Percentiles rank a stretch among this genome's conserved stretches.
These are phyloP conservation scores for Chrysina gloriosa DNA, from an alignment of 2,888 invertebrate genomes.

Conservation along the genomic window DNA sequence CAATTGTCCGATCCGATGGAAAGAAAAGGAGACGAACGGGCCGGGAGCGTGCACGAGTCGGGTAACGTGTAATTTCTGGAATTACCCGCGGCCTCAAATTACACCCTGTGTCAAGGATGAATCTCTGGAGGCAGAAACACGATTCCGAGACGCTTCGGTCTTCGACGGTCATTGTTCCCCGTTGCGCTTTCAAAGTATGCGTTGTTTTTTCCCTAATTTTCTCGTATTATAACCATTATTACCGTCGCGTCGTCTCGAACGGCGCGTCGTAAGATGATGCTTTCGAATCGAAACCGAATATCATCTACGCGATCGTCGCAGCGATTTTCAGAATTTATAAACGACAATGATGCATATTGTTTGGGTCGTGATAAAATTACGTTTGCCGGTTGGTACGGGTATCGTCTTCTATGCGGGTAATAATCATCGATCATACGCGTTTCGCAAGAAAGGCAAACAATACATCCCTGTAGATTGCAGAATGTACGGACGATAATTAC, in stretches of 20 bases:
- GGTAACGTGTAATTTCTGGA: conserved; percentile 45
- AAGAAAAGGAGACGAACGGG: conserved; percentile 7
- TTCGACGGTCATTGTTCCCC: background rate
- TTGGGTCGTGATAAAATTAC: too few species aligned
- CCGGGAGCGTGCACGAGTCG: conserved; percentile 47
- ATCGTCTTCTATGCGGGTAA: too few species aligned
- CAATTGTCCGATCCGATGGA: conserved; percentile 29
- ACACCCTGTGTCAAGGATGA: conserved; percentile 42
- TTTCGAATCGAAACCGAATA: conserved; percentile 2
- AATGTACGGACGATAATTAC: background rate
- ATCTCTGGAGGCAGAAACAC: conserved; percentile 20
- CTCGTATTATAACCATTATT: background rate
- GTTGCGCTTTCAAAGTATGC: background rate
- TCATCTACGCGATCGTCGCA: background rate
- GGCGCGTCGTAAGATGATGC: background rate
- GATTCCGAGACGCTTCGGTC: background rate
- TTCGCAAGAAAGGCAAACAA: background rate
- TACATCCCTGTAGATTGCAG: too few species aligned
- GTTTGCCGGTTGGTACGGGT: too few species aligned
- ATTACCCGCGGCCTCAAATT: conserved; percentile 46
- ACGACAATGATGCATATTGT: background rate
- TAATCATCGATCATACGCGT: too few species aligned
- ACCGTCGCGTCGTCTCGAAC: background rate
- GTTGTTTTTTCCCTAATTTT: background rate
- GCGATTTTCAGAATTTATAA: conserved; percentile 4